Evolutionary conservation across 2,113 vertebrate genomes (phyloP).

Genomic region (Rhodinocichla rosea): DNA sequence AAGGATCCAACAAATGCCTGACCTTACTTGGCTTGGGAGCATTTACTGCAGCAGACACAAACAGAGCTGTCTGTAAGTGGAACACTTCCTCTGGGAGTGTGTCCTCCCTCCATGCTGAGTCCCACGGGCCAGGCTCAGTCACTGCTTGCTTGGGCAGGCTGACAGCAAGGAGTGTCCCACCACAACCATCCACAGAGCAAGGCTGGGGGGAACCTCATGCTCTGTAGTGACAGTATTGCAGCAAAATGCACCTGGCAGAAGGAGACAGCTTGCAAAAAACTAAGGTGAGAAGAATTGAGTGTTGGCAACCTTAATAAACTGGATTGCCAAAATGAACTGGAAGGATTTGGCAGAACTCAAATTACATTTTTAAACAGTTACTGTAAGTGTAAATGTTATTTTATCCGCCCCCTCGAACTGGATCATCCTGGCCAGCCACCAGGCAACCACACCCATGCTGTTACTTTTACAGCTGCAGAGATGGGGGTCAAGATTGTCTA

Average conservation of each 20-base stretch:
- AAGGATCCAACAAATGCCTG: background rate
- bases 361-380: conserved; percentile 64
- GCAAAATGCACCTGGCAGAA: background rate
- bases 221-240: background rate
- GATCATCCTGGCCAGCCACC: conserved; percentile 50
- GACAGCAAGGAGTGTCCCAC: background rate
- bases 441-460: conserved; percentile 53
- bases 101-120: background rate
- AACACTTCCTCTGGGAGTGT: background rate
- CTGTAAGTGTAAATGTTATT: conserved; percentile 69
- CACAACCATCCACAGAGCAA: background rate
- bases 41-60: background rate
- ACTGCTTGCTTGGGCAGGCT: background rate
- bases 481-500: conserved; percentile 4
- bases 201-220: background rate
- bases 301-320: background rate
- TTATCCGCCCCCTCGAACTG: conserved; percentile 53
- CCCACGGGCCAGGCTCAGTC: background rate
- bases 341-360: conserved; percentile 43
- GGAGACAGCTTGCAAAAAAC: background rate
- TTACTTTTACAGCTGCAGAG: conserved; percentile 45
- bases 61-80: background rate
- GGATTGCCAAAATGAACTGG: background rate
- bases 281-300: background rate
- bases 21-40: background rate